These are phyloP conservation scores for Papilio glaucus DNA, from an alignment of 1,140 invertebrate genomes.

Conservation along the genomic window DNA sequence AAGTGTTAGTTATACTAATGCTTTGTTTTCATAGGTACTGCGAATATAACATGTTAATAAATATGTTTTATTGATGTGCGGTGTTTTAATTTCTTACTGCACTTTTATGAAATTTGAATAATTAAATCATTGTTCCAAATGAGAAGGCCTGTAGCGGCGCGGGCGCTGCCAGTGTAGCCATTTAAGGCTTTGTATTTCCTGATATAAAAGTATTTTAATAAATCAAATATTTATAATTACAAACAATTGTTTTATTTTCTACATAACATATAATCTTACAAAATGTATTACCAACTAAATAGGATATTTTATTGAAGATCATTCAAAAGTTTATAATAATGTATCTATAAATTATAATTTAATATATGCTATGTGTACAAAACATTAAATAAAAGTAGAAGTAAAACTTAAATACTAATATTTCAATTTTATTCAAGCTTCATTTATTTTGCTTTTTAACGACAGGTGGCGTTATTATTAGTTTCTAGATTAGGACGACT, in stretches of 20 bases:
- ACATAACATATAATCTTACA: background rate
- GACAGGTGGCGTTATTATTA: conserved; percentile 54
- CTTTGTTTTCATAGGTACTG: conserved; percentile 43
- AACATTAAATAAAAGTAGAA: background rate
- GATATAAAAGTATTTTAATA: conserved; percentile 55
- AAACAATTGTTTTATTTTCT: conserved; percentile 56
- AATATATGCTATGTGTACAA: background rate
- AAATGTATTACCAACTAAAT: conserved; percentile 17
- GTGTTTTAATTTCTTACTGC: conserved; percentile 33
- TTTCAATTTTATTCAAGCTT: too few relatives aligned
- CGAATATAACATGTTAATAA: conserved; percentile 34
- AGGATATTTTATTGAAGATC: conserved; percentile 19
- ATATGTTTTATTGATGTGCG: conserved; percentile 37
- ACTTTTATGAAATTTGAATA: conserved; percentile 36
- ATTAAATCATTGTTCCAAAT: conserved; percentile 33
- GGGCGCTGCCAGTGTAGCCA: conserved; percentile 60
- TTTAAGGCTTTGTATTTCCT: conserved; percentile 61
- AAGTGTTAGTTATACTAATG: conserved; percentile 65
- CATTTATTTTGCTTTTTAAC: conserved; percentile 42
- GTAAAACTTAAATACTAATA: background rate
- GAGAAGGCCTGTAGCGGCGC: conserved; percentile 56
- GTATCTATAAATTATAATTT: background rate
- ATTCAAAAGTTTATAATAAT: conserved; percentile 3
- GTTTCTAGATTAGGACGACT: background rate
- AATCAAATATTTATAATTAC: conserved; percentile 52